A percentile compares a stretch with the other conserved stretches of the same genome.
Evolutionary conservation across 2,888 invertebrate species (phyloP).

Genomic region (Lysandra bellargus): DNA sequence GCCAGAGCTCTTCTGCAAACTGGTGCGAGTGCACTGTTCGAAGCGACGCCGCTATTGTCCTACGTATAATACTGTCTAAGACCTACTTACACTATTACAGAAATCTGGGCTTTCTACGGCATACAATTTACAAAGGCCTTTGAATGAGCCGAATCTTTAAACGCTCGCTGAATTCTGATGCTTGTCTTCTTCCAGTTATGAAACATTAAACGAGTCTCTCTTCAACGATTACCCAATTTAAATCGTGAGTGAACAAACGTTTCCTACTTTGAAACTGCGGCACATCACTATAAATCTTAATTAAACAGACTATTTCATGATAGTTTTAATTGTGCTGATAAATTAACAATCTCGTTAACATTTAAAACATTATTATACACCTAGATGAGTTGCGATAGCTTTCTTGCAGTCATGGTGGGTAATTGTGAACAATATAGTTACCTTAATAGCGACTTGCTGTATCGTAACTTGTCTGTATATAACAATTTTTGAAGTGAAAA

Average conservation of each 20-base stretch:
- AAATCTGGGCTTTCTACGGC: conserved; percentile 22
- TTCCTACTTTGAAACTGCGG: conserved; percentile 22
- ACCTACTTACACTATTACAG: conserved; percentile 29
- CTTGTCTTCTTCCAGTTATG: not conserved
- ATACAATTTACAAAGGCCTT: conserved; percentile 13
- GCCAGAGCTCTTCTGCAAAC: conserved; percentile 69
- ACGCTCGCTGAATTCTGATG: not conserved
- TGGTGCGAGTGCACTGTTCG: conserved; percentile 53
- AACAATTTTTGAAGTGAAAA: not conserved
- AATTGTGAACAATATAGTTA: not conserved
- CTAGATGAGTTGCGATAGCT: not conserved
- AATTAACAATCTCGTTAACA: conserved; percentile 9
- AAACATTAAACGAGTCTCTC: conserved; percentile 10
- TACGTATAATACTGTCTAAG: conserved; percentile 27
- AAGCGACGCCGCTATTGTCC: conserved; percentile 41
- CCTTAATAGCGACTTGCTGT: not conserved
- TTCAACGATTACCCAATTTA: conserved; percentile 11
- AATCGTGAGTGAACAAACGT: conserved; percentile 18
- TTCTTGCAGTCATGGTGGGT: not conserved
- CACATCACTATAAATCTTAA: conserved; percentile 23
- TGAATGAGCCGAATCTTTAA: conserved; percentile 11
- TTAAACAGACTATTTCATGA: conserved; percentile 1
- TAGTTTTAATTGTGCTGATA: conserved; percentile 9
- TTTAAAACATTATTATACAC: not conserved
- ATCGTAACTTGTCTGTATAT: not conserved